phyloP scores from a whole-genome alignment of 1,140 invertebrate genomes.

The Andrena cerasifolii region DNA sequence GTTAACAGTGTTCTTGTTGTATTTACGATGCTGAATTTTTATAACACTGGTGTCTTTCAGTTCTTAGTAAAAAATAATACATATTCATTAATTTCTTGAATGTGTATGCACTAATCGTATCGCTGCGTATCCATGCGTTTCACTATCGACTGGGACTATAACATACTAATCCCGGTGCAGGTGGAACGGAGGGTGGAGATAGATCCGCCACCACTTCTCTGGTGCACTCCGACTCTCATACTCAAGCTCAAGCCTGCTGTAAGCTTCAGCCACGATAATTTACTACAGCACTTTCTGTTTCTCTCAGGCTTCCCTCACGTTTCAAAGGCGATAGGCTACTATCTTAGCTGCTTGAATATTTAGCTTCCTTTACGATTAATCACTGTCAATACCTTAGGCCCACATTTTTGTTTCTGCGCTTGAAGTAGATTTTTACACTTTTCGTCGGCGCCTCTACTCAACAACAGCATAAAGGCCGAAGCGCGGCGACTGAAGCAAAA shows the following conservation, averaged over 20 bases:
- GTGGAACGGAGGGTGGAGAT: constrained; percentile 79
- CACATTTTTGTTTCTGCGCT: constrained; percentile 30
- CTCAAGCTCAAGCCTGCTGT: constrained; percentile 79
- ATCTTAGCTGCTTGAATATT: constrained; percentile 29
- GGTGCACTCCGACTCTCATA: constrained; percentile 76
- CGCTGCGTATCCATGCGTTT: constrained; percentile 41
- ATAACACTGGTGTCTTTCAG: constrained; percentile 4
- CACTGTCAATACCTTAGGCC: not conserved
- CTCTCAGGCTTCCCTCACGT: not conserved
- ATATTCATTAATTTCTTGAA: constrained; percentile 34
- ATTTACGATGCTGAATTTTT: constrained; percentile 9
- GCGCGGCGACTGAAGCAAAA: not conserved
- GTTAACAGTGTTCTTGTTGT: constrained; percentile 17
- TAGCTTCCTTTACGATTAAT: not conserved
- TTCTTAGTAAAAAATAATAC: constrained; percentile 32
- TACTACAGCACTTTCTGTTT: constrained; percentile 64
- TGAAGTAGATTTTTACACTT: not conserved
- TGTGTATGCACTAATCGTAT: constrained; percentile 34
- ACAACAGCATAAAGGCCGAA: too few relatives aligned
- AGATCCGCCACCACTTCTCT: constrained; percentile 77
- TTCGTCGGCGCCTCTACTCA: too few relatives aligned
- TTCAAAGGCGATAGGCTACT: not conserved
- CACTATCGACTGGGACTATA: constrained; percentile 72
- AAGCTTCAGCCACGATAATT: constrained; percentile 79
- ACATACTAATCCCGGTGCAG: constrained; percentile 82